phyloP scores from a whole-genome alignment of 2,888 invertebrate genomes.

The Laothoe populi region DNA sequence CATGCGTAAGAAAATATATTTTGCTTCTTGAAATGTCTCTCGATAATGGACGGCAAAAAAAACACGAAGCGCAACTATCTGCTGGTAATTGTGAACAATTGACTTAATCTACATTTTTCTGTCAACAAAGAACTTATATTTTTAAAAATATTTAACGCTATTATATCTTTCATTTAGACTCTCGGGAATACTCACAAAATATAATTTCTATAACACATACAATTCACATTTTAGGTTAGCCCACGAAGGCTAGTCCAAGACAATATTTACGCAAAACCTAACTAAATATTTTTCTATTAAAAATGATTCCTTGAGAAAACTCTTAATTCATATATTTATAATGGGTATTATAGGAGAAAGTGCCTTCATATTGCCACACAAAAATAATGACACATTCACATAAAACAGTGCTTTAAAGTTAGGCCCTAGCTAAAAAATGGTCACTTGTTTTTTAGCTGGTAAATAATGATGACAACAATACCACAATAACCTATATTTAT shows the following conservation, averaged over 20 bases:
- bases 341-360: no score
- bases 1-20: conserved; percentile 23
- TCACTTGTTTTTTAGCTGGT: no score
- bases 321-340: background rate
- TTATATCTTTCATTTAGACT: conserved; percentile 8
- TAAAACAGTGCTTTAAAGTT: no score
- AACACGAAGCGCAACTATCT: background rate
- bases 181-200: background rate
- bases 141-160: background rate
- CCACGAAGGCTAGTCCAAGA: background rate
- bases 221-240: background rate
- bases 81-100: conserved; percentile 3
- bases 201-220: background rate
- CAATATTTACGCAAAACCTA: background rate
- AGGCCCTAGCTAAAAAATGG: no score
- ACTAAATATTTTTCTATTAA: background rate
- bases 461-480: no score
- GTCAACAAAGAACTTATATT: background rate
- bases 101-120: conserved; percentile 2
- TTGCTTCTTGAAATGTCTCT: background rate
- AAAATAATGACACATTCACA: background rate
- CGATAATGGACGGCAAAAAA: conserved; percentile 20
- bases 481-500: no score
- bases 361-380: background rate
- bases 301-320: background rate